phyloP scores from a whole-genome alignment of 2,113 vertebrate genomes.

The Thamnaconus septentrionalis region DNA sequence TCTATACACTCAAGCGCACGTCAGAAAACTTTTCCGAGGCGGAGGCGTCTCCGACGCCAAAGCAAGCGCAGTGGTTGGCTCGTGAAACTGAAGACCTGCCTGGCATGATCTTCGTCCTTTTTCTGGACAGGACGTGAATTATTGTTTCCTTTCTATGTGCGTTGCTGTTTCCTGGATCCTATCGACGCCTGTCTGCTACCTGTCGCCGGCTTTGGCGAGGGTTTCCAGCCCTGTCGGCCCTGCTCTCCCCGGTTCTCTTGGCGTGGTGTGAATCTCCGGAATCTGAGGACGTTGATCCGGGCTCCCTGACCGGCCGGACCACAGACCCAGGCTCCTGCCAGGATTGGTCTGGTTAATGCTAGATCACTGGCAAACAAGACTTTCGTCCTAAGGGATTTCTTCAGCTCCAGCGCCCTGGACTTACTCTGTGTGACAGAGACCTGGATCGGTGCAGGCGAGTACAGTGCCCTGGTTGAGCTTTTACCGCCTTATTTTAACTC shows the following conservation, averaged over 20 bases:
- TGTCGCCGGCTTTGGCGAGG: too few species aligned
- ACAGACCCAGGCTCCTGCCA: not conserved
- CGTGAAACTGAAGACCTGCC: not conserved
- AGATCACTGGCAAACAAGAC: too few species aligned
- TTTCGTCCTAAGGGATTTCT: slow-evolving; percentile 7
- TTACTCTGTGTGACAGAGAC: slow-evolving; percentile 13
- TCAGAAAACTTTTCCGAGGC: too few species aligned
- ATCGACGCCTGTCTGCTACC: too few species aligned
- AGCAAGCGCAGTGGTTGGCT: not conserved
- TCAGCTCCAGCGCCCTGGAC: not conserved
- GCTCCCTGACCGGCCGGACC: not conserved
- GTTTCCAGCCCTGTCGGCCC: too few species aligned
- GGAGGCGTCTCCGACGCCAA: not conserved
- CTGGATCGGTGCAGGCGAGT: not conserved
- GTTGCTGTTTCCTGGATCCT: too few species aligned
- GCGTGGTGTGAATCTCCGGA: not conserved
- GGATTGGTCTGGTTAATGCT: slow-evolving; percentile 1
- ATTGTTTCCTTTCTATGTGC: too few species aligned
- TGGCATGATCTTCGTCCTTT: not conserved
- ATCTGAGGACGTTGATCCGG: not conserved
- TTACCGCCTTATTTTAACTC: not conserved
- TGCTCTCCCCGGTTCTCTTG: not conserved
- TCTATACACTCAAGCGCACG: too few species aligned
- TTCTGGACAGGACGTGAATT: not conserved
- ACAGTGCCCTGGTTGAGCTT: not conserved